Evolutionary conservation across 2,888 invertebrate species (phyloP).

Genomic region (Crepidodera aurea): DNA sequence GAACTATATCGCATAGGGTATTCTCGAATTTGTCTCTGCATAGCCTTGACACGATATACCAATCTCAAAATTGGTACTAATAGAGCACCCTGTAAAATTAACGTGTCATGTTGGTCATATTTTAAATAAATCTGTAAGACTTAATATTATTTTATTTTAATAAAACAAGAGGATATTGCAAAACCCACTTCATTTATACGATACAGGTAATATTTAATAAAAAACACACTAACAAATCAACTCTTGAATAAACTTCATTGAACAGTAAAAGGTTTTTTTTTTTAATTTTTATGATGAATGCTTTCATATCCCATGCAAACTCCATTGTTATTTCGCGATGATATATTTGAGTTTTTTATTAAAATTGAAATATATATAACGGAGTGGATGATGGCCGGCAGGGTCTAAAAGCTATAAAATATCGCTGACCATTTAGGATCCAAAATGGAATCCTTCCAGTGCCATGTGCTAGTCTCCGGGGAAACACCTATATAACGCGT

Average conservation of each 20-base stretch:
- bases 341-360: background rate
- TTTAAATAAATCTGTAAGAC: too few species aligned
- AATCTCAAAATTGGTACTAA: too few species aligned
- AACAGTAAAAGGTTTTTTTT: background rate
- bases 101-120: too few species aligned
- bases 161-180: too few species aligned
- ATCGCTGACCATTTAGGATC: slow-evolving; percentile 5
- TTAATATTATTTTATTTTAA: too few species aligned
- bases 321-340: background rate
- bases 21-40: too few species aligned
- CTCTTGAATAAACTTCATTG: background rate
- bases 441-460: slow-evolving; percentile 7
- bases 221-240: background rate
- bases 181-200: too few species aligned
- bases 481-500: slow-evolving; percentile 11
- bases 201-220: too few species aligned
- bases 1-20: too few species aligned
- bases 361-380: slow-evolving; percentile 1
- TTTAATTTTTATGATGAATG: slow-evolving; percentile 1
- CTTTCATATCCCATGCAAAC: background rate
- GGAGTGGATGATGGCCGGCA: background rate
- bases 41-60: too few species aligned
- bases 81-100: too few species aligned
- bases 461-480: slow-evolving; percentile 4
- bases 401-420: background rate